Base-by-base conservation (phyloP, 2,888 invertebrate species). In the Acrobasis consociella region DNA sequence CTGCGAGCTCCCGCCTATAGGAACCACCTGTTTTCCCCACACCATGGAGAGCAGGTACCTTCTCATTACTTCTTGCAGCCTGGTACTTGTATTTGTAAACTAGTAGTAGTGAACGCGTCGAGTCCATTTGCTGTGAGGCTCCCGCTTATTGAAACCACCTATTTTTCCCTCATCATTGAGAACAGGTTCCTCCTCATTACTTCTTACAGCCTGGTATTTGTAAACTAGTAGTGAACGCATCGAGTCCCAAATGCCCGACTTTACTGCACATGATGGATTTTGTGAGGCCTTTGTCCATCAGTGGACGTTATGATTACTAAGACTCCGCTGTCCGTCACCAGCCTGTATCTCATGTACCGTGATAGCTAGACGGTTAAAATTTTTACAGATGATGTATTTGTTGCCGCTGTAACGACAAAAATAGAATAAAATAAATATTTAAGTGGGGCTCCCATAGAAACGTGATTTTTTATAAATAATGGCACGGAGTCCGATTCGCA, bases 61-160 rank as follows among this genome's bases (percentile, higher is more conserved):
- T 9, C 22, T 31, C n/a, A 1, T 49, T 16, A 10, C 10, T 46
- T 37, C 15, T 49, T n/a, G 16, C 10, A 16, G 39, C 38, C 39
- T 46, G 13, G 13, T 64, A 88, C 92, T 59, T 98, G 62, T 99
- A 17, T n/a, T 46, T 46, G 46, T 46, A 1, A 46, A 94, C 96
- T 50, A 91, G 94, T 60, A 99, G 99, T 95, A 95, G 95, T 74
- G 97, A 97, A 86, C 94, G 97, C 49, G 83, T 87, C 59, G 94
- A 94, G 64, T 87, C 94, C 75, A 95, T 64, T 96, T 98, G 83
- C 93, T 99, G 68, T 94, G 95, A 65, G 94, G n/a, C 95, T 65
- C 94, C 95, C 46, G 95, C 95, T 72, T 98, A 98, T 87, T 93
- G 95, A 75, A 99, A 99, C 94, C 97, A 97, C 75, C 94, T 98